Base-by-base conservation (phyloP, 2,888 invertebrate species). In the Eulithis prunata region DNA sequence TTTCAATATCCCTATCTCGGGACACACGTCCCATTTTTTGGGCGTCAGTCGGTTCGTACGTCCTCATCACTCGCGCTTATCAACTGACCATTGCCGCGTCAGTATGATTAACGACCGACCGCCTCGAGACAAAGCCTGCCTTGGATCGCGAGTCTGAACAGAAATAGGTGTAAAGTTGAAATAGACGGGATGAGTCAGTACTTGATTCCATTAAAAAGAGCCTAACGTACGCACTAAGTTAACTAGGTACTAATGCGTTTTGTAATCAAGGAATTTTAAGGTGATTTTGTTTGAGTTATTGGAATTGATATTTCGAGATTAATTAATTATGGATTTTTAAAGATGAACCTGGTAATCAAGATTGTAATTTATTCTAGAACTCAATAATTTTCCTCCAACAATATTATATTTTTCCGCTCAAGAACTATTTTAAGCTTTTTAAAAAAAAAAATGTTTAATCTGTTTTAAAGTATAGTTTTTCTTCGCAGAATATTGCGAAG, bases 61-160 rank as follows among this genome's bases (percentile, higher is more conserved):
- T 64, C 49, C 76, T 62, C 74, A 73, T 74, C 76, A 71, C 69
- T 76, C 75, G 71, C 75, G 78, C 83, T 85, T 84, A 84, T 85
- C 84, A 78, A 71, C 73, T 77, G 75, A 72, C 78, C 81, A 79
- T 78, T 78, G 80, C 80, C 71, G 78, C 79, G 82, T 81, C 84
- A 81, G 75, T 72, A 78, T 85, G 86, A 85, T 83, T 82, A 85
- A 86, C 81, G 85, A 85, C 67, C 71, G 53, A 36, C 70, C 71
- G 74, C 57, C 64, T 71, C 78, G 77, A 83, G 82, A 84, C 85
- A 83, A 85, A 82, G 80, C 75, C 77, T 69, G 75, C 77, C 69
- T 72, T 78, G 78, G 73, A 75, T 71, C 75, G 71, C 76, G 68
- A 73, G 73, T 10, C 41, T 52, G 51, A 73, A 71, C 75, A 76